These are phyloP conservation scores for Leptinotarsa rubiginosa DNA, from an alignment of 2,888 invertebrate genomes.

Conservation along the genomic window DNA sequence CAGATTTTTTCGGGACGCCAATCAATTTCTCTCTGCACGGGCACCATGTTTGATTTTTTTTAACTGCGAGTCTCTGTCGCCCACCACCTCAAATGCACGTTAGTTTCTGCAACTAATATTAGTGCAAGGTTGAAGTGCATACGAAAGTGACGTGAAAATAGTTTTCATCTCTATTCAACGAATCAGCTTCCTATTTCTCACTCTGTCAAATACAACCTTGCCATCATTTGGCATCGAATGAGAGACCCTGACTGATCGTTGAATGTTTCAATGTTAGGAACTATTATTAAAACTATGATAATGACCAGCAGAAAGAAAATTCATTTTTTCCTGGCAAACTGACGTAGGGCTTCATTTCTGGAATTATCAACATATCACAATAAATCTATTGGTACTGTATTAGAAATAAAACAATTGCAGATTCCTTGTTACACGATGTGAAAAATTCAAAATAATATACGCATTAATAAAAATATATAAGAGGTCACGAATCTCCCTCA, in stretches of 20 bases:
- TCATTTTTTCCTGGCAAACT: constrained; percentile 2
- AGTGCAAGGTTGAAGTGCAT: constrained; percentile 63
- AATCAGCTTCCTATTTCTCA: constrained; percentile 55
- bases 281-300: constrained; percentile 42
- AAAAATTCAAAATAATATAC: no score
- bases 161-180: constrained; percentile 52
- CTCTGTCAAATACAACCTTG: constrained; percentile 57
- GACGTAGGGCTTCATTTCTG: not conserved
- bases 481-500: no score
- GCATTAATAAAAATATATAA: no score
- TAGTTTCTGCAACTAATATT: constrained; percentile 61
- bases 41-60: not conserved
- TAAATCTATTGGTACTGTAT: not conserved
- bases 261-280: constrained; percentile 51
- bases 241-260: constrained; percentile 53
- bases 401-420: no score
- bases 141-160: constrained; percentile 52
- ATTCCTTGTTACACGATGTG: no score
- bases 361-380: not conserved
- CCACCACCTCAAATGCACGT: constrained; percentile 33
- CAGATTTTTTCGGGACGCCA: not conserved
- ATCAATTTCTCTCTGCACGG: not conserved
- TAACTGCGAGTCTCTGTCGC: constrained; percentile 34
- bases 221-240: constrained; percentile 55
- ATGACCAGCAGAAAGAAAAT: constrained; percentile 27